Conservation (phyloP, 2,888 invertebrate species). For the Chirona hameri region DNA sequence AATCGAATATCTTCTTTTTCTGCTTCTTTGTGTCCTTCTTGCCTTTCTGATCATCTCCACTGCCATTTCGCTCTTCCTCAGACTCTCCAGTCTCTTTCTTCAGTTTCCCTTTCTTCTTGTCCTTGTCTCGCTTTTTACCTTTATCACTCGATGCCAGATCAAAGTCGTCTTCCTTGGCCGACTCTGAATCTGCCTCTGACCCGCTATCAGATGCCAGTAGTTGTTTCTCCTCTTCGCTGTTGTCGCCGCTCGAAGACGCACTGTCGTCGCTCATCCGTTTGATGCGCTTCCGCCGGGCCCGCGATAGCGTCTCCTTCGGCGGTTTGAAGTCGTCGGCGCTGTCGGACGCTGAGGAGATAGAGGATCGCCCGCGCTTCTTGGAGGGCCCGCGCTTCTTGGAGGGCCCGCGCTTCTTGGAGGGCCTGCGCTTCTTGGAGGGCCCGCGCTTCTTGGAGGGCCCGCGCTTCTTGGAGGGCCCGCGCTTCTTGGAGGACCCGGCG, state of each 20-base stretch:
- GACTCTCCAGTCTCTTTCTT: neutral
- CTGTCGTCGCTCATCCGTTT: constrained; percentile 33
- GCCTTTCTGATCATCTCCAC: constrained; percentile 60
- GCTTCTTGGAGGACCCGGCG: no score
- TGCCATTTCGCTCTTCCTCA: constrained; percentile 59
- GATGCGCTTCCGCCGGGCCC: constrained; percentile 3
- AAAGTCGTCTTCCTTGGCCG: neutral
- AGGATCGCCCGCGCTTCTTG: neutral
- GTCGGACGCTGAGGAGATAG: constrained; percentile 28
- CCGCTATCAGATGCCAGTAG: neutral
- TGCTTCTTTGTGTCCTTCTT: constrained; percentile 78
- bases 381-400: no score
- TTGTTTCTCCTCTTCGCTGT: constrained; percentile 12
- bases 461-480: no score
- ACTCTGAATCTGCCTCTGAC: neutral
- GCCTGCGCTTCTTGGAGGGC: no score
- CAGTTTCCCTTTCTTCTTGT: constrained; percentile 24
- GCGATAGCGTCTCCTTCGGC: constrained; percentile 29
- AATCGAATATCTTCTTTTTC: neutral
- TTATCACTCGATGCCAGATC: neutral
- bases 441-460: no score
- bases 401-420: no score
- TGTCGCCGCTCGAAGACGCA: constrained; percentile 30
- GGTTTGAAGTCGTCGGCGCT: constrained; percentile 35
- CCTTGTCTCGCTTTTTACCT: neutral